Base-by-base conservation (phyloP, 2,888 invertebrate genomes). In the Temnothorax rugatulus region DNA sequence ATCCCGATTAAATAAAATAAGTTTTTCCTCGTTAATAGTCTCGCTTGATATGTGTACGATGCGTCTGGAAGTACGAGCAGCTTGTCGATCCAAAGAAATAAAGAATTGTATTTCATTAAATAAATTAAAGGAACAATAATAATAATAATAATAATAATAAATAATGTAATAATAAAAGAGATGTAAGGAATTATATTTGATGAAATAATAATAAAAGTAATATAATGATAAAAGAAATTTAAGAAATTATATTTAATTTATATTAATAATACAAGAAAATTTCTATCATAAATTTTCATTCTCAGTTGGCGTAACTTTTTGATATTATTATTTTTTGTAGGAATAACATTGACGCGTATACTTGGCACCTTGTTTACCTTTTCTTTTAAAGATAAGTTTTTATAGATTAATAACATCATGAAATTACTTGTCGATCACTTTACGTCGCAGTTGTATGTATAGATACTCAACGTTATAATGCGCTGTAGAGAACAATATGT, bases 91-190 rank as follows among this genome's bases (percentile, higher is more conserved):
- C 11, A 38, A 73, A 44, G 8, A 13, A 8, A n/a, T 69, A 38
- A 71, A 38, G 11, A 66, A 66, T 66, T 66, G 4, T 18, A 68
- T 47, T 68, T 47, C 44, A 66, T 9, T 15, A 44, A 66, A 41
- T 64, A 25, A 64, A 54, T 54, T 61, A 18, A 38, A 61, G 4
- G 4, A 34, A 38, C n/a, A 11, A 11, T 25, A 44, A n/a, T 47
- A 61, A 21, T 29, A 29, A 29, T 29, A 34, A 38, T 38, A 29
- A 61, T 21, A 44, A n/a, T 47, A 61, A 25, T 29, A 25, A 25
- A 7, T 13, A 29, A 25, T 59, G 2, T n/a, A 34, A 9, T 13
- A 64, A 21, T 8, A 38, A 69, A 25, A 47, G 1, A 25, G 52
- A 52, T 69, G 4, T 47, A 34, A 38, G 7, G 34, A 50, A 50